Percentiles rank a stretch among this genome's conserved stretches.
Conservation (phyloP, 2,113 vertebrate species). For the Brachyhypopomus gauderio region DNA sequence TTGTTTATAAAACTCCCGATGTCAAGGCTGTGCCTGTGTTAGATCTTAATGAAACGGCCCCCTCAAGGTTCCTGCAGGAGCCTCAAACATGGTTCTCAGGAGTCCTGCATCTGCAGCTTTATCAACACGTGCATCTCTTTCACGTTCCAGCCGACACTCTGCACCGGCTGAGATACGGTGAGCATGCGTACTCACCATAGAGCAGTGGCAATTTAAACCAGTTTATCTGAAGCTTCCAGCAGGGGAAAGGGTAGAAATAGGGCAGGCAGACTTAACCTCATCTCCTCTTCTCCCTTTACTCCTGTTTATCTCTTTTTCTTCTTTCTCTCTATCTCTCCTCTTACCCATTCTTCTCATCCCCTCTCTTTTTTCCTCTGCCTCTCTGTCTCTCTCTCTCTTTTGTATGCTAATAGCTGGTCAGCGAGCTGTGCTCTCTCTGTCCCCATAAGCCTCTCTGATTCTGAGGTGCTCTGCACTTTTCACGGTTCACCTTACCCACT, state of each 20-base stretch:
- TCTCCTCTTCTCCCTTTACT: background rate
- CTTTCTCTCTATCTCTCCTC: background rate
- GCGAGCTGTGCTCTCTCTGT: conserved; percentile 50
- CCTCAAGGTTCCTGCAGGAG: background rate
- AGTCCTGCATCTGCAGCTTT: conserved; percentile 11
- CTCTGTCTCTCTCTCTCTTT: background rate
- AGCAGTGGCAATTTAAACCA: conserved; percentile 41
- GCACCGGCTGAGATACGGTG: background rate
- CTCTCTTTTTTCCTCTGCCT: background rate
- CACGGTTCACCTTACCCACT: conserved; percentile 36
- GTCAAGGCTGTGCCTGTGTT: too few species aligned
- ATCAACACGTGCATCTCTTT: conserved; percentile 4
- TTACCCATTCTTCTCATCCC: too few species aligned
- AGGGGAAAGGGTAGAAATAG: conserved; percentile 21
- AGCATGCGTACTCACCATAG: background rate
- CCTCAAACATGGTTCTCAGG: background rate
- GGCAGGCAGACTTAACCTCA: conserved; percentile 5
- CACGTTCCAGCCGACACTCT: conserved; percentile 17
- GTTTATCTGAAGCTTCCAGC: conserved; percentile 43
- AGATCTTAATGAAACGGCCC: background rate
- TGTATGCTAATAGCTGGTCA: conserved; percentile 56
- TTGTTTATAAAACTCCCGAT: too few species aligned
- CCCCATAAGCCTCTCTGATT: conserved; percentile 49
- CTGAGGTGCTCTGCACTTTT: conserved; percentile 50
- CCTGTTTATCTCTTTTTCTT: background rate